A percentile compares a stretch with the other conserved stretches of the same genome.
phyloP scores from a whole-genome alignment of 1,140 invertebrate genomes.

The Caenorhabditis inopinata region DNA sequence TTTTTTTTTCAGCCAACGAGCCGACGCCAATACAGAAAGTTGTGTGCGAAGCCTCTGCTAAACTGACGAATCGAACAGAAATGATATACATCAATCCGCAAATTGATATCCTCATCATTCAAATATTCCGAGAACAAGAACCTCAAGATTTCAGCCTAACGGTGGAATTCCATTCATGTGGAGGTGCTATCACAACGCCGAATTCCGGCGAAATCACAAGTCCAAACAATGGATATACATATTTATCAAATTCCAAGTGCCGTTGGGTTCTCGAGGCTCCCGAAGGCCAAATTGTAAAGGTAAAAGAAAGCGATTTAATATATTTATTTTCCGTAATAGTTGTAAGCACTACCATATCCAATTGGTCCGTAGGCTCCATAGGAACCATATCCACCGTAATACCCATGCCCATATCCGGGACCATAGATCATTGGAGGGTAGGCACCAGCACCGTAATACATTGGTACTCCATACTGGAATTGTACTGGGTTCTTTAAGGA shows the following conservation, averaged over 20 bases:
- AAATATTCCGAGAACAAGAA: background rate
- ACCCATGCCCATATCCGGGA: background rate
- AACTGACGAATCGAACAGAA: background rate
- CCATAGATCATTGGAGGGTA: conserved; percentile 5
- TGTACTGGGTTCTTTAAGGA: background rate
- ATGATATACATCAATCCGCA: background rate
- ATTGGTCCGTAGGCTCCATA: conserved; percentile 26
- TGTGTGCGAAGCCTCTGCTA: background rate
- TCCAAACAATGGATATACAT: conserved; percentile 52
- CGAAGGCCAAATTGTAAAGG: conserved; percentile 59
- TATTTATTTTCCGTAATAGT: conserved; percentile 31
- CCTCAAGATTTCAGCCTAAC: conserved; percentile 27
- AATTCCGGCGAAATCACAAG: conserved; percentile 53
- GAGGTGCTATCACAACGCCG: conserved; percentile 51
- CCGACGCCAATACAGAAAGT: background rate
- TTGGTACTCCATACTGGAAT: background rate
- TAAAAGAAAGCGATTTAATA: conserved; percentile 32
- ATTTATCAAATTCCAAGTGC: conserved; percentile 53
- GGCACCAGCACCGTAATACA: background rate
- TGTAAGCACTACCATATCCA: background rate
- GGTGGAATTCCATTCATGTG: conserved; percentile 54
- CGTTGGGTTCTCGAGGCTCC: conserved; percentile 59
- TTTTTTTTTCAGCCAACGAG: background rate
- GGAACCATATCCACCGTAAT: conserved; percentile 12
- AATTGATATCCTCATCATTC: background rate